These are phyloP conservation scores for Onychorhynchus coronatus DNA, from an alignment of 2,113 vertebrate species.

Conservation along the genomic window DNA sequence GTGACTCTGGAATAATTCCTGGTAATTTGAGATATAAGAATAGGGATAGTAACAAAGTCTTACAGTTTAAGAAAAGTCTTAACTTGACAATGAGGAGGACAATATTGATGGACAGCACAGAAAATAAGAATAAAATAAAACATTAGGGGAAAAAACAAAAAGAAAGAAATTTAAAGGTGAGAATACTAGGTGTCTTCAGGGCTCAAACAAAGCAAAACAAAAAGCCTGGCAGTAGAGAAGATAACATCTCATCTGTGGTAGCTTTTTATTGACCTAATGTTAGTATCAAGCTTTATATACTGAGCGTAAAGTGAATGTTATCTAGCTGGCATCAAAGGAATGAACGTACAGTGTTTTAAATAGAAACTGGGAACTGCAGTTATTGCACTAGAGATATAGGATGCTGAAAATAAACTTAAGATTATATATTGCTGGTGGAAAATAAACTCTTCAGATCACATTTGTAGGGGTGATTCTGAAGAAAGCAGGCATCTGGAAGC, in stretches of 20 bases:
- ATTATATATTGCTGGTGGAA: conserved; percentile 40
- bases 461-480: conserved; percentile 31
- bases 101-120: not conserved
- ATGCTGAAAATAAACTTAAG: not conserved
- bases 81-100: not conserved
- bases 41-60: not conserved
- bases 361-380: conserved; percentile 13
- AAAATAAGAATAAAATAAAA: not conserved
- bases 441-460: conserved; percentile 38
- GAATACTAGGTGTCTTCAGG: not conserved
- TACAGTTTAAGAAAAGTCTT: not conserved
- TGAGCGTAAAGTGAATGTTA: conserved; percentile 42
- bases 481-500: not conserved
- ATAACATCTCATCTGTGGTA: not conserved
- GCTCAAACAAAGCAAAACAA: not conserved
- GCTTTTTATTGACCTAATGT: conserved; percentile 33
- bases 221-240: not conserved
- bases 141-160: not conserved
- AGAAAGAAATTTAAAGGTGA: not conserved
- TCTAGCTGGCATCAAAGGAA: conserved; percentile 9
- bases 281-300: conserved; percentile 26
- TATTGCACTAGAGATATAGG: not conserved
- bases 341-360: conserved; percentile 32
- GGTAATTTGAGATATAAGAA: not conserved
- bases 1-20: not conserved